These are phyloP conservation scores for Drosophila birchii DNA, from an alignment of 2,888 invertebrate species.

Conservation along the genomic window DNA sequence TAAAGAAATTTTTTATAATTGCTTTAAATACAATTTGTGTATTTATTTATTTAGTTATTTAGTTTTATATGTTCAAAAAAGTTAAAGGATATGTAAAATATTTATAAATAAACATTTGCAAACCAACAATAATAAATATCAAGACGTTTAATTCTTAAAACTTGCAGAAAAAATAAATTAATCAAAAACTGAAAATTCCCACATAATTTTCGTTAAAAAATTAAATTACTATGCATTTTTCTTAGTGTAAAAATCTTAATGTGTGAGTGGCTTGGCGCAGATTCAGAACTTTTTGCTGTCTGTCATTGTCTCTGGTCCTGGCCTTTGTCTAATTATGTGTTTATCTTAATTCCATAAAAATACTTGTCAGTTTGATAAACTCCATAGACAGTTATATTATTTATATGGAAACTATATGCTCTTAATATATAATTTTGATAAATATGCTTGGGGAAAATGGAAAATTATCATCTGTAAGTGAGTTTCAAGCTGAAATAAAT, in stretches of 20 bases:
- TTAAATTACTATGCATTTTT: no score
- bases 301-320: slow-evolving; percentile 1
- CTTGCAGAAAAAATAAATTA: neutral
- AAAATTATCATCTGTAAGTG: neutral
- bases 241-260: neutral
- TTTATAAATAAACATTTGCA: no score
- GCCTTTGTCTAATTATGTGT: slow-evolving; percentile 67
- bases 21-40: no score
- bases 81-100: no score
- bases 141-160: no score
- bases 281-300: slow-evolving; percentile 13
- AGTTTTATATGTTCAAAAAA: no score
- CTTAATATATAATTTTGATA: neutral
- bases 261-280: neutral
- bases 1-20: no score
- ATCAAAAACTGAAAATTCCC: no score
- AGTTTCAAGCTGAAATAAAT: neutral
- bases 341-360: slow-evolving; percentile 74
- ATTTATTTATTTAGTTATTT: no score
- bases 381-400: neutral
- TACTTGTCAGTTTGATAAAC: slow-evolving; percentile 58
- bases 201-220: no score
- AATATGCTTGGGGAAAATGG: neutral
- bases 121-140: no score
- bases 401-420: neutral